A percentile compares a stretch with the other conserved stretches of the same genome.
These are phyloP conservation scores for Prenolepis imparis DNA, from an alignment of 2,888 invertebrate species.

Conservation along the genomic window DNA sequence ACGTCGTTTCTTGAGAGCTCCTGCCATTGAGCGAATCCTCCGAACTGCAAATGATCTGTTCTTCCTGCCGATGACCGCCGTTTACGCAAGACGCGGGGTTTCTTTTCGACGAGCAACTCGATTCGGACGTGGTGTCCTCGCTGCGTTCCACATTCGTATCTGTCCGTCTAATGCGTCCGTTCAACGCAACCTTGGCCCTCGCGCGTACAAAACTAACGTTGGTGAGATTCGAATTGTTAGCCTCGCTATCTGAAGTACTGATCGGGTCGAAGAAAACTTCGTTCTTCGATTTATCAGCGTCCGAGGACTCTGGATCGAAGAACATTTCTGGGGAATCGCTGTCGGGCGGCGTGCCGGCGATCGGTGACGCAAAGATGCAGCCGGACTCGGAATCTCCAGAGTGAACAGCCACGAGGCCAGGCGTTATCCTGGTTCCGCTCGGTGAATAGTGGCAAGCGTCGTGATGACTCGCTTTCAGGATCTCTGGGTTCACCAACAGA, in stretches of 20 bases:
- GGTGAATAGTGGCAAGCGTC: conserved; percentile 86
- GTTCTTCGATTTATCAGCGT: conserved; percentile 75
- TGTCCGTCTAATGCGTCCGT: conserved; percentile 33
- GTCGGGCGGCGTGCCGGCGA: conserved; percentile 79
- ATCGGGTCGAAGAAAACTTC: conserved; percentile 75
- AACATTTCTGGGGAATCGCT: conserved; percentile 86
- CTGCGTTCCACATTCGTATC: conserved; percentile 53
- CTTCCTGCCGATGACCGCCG: conserved; percentile 23
- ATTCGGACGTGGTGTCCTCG: conserved; percentile 78
- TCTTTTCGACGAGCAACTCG: conserved; percentile 67
- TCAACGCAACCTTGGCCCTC: background rate
- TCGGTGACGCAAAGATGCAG: conserved; percentile 87
- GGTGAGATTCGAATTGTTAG: conserved; percentile 61
- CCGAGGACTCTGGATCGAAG: conserved; percentile 83
- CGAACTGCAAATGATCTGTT: conserved; percentile 64
- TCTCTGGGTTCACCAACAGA: conserved; percentile 83
- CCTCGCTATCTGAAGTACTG: conserved; percentile 78
- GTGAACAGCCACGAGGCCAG: conserved; percentile 63
- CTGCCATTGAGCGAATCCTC: conserved; percentile 79
- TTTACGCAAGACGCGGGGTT: conserved; percentile 44
- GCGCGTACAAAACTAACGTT: conserved; percentile 39
- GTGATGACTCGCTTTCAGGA: conserved; percentile 75
- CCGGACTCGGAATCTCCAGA: conserved; percentile 86
- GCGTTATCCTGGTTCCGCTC: conserved; percentile 86
- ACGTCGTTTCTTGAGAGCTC: conserved; percentile 81